phyloP scores from a whole-genome alignment of 2,113 vertebrate genomes.

The Notiomystis cincta region DNA sequence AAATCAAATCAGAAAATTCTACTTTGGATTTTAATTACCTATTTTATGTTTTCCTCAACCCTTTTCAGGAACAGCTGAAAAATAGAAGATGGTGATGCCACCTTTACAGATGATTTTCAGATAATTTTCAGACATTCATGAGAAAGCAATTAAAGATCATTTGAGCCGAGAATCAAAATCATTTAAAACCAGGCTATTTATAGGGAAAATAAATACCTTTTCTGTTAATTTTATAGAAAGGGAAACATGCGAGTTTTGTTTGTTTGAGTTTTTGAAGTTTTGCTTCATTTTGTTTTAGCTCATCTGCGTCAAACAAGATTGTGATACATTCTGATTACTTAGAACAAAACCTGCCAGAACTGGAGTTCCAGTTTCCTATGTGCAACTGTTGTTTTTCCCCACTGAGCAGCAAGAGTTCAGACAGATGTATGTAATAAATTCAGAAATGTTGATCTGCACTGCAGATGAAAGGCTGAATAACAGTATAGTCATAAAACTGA shows the following conservation, averaged over 20 bases:
- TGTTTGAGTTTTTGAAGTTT: background rate
- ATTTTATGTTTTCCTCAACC: background rate
- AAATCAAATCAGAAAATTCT: background rate
- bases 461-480: conserved; percentile 73
- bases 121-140: background rate
- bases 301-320: background rate
- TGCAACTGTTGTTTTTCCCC: conserved; percentile 60
- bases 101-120: background rate
- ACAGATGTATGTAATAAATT: conserved; percentile 70
- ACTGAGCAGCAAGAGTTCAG: conserved; percentile 67
- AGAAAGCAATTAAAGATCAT: background rate
- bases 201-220: background rate
- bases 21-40: background rate
- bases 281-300: background rate
- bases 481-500: conserved; percentile 24
- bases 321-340: background rate
- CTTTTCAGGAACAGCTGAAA: background rate
- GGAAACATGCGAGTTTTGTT: background rate
- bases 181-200: background rate
- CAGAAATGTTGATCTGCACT: conserved; percentile 68
- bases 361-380: background rate
- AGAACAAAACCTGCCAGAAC: background rate
- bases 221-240: background rate
- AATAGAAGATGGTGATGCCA: background rate
- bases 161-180: background rate